Percentiles rank a stretch among this genome's conserved stretches.
phyloP scores from a whole-genome alignment of 2,113 vertebrate genomes.

The Laterallus jamaicensis region DNA sequence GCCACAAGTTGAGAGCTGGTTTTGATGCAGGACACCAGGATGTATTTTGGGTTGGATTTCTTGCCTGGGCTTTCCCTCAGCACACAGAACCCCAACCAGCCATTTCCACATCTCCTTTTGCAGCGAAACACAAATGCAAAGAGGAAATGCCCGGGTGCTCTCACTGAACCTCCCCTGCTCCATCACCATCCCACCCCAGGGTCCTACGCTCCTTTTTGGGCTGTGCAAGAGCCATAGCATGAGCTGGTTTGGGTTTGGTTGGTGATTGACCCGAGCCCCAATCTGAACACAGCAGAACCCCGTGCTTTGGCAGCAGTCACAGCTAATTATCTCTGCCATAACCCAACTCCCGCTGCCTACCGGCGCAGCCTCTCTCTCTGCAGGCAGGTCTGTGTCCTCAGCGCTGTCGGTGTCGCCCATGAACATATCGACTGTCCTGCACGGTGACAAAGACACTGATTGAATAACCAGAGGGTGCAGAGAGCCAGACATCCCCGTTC shows the following conservation, averaged over 20 bases:
- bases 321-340: background rate
- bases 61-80: background rate
- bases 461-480: background rate
- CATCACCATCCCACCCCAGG: fast-evolving
- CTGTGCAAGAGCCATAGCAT: background rate
- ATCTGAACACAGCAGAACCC: background rate
- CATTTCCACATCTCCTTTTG: background rate
- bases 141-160: background rate
- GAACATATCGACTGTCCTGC: conserved; percentile 35
- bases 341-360: background rate
- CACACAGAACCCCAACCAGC: background rate
- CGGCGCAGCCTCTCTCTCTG: background rate
- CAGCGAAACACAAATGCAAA: background rate
- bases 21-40: background rate
- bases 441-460: fast-evolving
- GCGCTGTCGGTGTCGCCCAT: background rate
- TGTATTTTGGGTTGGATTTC: background rate
- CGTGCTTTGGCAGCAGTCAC: background rate
- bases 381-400: background rate
- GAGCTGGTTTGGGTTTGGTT: no score
- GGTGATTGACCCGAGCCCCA: no score
- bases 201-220: background rate
- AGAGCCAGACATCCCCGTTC: no score
- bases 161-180: background rate
- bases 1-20: background rate